Evolutionary conservation across 2,888 invertebrate genomes (phyloP), one percentile per base, ranked within the genome.

Genomic region (Pandemis cinnamomeana): DNA sequence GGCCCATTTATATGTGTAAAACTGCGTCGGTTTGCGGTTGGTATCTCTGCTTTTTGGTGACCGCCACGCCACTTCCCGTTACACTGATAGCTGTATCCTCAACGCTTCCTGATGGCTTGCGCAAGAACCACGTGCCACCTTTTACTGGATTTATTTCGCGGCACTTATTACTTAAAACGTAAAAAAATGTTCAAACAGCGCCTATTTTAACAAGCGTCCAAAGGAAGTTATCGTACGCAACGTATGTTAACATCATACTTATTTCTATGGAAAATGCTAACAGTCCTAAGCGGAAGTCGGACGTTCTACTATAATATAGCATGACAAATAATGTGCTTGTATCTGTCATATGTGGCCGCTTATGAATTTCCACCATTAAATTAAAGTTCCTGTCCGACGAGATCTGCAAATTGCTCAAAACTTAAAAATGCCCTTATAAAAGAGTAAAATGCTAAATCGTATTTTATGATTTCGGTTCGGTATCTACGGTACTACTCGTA

Each of bases 71-170:
- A 87, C 87, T 88, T 92, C 91, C 92, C 80, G 90, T 87, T 79
- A 74, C 75, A 78, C 79, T 86, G 91, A 89, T 89, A 87, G 79
- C 79, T 80, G 78, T 86, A 87, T 87, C 86, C 85, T 83, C 79
- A 75, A 79, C 79, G 76, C 79, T 92, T 92, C 92, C 91, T 87
- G 90, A 85, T 82, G 78, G 82, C 81, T 90, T 88, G 86, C 87
- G 91, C 85, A 89, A 91, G 83, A 77, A 71, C 77, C 79, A 80
- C 77, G 78, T 80, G 78, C 80, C 81, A 82, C 81, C 83, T 84
- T 81, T 75, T 75, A 77, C 48, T 67, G 61, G 70, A 71, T 72
- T 70, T 78, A 46, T 42, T 69, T 63, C 13, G 27, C 63, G 27
- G 10, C 44, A 60, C 7, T 60, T 13, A 60, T 36, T 13, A 36